Conservation (phyloP, 2,888 invertebrate genomes). For the Latrodectus hesperus region DNA sequence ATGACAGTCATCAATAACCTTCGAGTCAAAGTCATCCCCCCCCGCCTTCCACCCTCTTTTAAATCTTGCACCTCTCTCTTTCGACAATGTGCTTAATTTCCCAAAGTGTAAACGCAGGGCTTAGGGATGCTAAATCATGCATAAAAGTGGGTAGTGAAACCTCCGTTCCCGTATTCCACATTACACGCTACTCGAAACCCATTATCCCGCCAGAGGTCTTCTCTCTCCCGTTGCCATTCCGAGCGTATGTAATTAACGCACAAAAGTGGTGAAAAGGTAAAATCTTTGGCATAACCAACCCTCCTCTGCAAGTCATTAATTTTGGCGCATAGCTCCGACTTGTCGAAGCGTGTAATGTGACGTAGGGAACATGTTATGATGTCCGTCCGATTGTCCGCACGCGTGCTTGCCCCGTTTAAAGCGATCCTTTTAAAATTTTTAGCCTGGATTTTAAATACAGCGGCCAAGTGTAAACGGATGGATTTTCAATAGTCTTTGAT, state of each 20-base stretch:
- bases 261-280: conserved; percentile 59
- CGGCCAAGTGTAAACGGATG: conserved; percentile 4
- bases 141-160: conserved; percentile 62
- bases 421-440: background rate
- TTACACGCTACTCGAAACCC: conserved; percentile 59
- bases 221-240: conserved; percentile 21
- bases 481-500: conserved; percentile 24
- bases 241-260: conserved; percentile 65
- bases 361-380: conserved; percentile 51
- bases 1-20: conserved; percentile 68
- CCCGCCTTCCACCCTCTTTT: background rate
- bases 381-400: conserved; percentile 22
- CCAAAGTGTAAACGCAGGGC: conserved; percentile 51
- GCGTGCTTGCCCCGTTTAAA: conserved; percentile 59
- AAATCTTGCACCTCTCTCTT: conserved; percentile 4
- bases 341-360: conserved; percentile 46
- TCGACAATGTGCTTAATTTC: conserved; percentile 63
- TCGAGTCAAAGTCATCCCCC: conserved; percentile 44
- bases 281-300: conserved; percentile 26
- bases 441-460: background rate
- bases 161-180: conserved; percentile 15
- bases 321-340: conserved; percentile 54
- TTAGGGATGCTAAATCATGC: conserved; percentile 49
- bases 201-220: conserved; percentile 58
- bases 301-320: conserved; percentile 60